Evolutionary conservation across 1,140 invertebrate species (phyloP).

Genomic region (Leptonema lineaticorne): DNA sequence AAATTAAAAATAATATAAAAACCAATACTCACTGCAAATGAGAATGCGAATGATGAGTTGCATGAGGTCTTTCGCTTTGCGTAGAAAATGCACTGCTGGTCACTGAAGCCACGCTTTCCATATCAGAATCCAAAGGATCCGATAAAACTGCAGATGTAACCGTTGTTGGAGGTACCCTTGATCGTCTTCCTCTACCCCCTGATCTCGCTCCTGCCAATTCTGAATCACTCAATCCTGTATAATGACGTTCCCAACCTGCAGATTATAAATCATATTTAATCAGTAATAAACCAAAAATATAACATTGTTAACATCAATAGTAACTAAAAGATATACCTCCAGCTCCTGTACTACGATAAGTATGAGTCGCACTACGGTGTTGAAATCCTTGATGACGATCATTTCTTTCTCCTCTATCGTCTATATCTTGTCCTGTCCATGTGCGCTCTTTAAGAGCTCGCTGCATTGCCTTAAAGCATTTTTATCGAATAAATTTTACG

Average conservation of each 20-base stretch:
- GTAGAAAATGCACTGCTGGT: slow-evolving; percentile 91
- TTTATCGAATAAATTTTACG: not conserved
- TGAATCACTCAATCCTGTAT: slow-evolving; percentile 78
- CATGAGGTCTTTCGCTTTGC: slow-evolving; percentile 82
- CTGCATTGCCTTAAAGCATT: slow-evolving; percentile 53
- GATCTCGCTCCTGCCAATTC: slow-evolving; percentile 67
- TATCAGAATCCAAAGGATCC: slow-evolving; percentile 80
- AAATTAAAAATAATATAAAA: too few species aligned
- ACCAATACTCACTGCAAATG: slow-evolving; percentile 35
- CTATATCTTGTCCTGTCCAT: slow-evolving; percentile 49
- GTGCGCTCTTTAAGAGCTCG: slow-evolving; percentile 77
- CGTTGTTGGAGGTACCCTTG: slow-evolving; percentile 47
- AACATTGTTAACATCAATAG: not conserved
- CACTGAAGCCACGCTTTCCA: slow-evolving; percentile 83
- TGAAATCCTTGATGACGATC: slow-evolving; percentile 46
- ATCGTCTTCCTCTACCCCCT: slow-evolving; percentile 43
- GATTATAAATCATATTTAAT: not conserved
- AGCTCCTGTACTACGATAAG: slow-evolving; percentile 68
- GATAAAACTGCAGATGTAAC: slow-evolving; percentile 53
- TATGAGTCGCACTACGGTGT: slow-evolving; percentile 60
- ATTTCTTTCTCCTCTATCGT: slow-evolving; percentile 30
- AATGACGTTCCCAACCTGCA: slow-evolving; percentile 73
- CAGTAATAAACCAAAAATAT: not conserved
- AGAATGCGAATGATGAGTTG: slow-evolving; percentile 56
- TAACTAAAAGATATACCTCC: slow-evolving; percentile 47